Conservation (phyloP, 2,113 vertebrate genomes). For the Poicephalus gulielmi region DNA sequence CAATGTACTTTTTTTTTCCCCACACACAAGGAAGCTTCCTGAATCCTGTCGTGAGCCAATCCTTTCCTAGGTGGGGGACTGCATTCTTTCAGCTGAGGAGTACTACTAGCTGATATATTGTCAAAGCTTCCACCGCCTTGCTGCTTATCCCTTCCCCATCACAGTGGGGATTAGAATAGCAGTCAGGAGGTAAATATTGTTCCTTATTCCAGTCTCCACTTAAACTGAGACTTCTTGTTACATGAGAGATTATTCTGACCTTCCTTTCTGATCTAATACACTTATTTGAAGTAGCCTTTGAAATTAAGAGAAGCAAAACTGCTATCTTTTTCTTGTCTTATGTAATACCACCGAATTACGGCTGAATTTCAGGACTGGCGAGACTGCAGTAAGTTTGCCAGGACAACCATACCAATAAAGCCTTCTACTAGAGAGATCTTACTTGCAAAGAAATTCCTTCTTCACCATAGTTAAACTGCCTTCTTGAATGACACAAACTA, state of each 20-base stretch:
- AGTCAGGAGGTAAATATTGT: not conserved
- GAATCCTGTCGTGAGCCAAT: not conserved
- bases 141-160: not conserved
- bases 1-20: not conserved
- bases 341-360: not conserved
- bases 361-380: not conserved
- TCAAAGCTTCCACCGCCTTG: not conserved
- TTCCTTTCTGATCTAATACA: not conserved
- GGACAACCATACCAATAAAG: not conserved
- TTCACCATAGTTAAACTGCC: not conserved
- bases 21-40: not conserved
- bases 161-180: accelerated
- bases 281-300: not conserved
- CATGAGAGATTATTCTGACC: not conserved
- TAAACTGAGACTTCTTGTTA: not conserved
- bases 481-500: not conserved
- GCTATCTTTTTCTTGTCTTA: not conserved
- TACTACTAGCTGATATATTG: not conserved
- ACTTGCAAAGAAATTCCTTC: not conserved
- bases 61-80: not conserved
- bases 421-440: not conserved
- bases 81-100: not conserved
- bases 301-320: not conserved
- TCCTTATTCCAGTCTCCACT: not conserved
- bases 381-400: not conserved